Conservation (phyloP, 2,888 invertebrate species). For the Pheosia gnoma region DNA sequence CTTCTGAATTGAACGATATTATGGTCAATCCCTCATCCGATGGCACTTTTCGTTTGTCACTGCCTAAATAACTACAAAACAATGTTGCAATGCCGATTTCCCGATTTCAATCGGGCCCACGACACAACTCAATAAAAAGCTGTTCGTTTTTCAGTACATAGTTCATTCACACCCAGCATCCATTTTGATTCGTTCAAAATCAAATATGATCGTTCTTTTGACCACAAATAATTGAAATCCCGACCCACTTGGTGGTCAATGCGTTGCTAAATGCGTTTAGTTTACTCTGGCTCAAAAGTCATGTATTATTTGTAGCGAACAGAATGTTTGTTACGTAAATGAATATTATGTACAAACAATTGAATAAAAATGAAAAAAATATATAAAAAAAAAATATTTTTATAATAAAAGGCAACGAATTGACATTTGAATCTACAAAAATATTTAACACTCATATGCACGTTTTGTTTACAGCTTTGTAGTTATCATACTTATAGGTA, state of each 20-base stretch:
- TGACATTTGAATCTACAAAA: too few relatives aligned
- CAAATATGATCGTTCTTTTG: slow-evolving; percentile 76
- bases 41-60: slow-evolving; percentile 66
- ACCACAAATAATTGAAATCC: slow-evolving; percentile 62
- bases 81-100: slow-evolving; percentile 74
- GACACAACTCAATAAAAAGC: slow-evolving; percentile 83
- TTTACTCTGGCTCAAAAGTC: slow-evolving; percentile 22
- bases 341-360: too few relatives aligned
- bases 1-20: slow-evolving; percentile 68
- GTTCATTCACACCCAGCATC: slow-evolving; percentile 85
- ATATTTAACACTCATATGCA: too few relatives aligned
- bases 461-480: not conserved
- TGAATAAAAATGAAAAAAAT: too few relatives aligned
- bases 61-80: slow-evolving; percentile 64
- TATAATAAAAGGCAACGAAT: too few relatives aligned
- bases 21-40: slow-evolving; percentile 52
- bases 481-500: too few relatives aligned
- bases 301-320: not conserved
- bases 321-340: not conserved
- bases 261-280: slow-evolving; percentile 57
- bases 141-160: slow-evolving; percentile 82
- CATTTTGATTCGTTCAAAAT: slow-evolving; percentile 85
- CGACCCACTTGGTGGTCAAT: slow-evolving; percentile 39
- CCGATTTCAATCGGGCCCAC: slow-evolving; percentile 77
- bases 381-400: too few relatives aligned